phyloP scores from a whole-genome alignment of 2,113 vertebrate species.

The Chamaea fasciata region DNA sequence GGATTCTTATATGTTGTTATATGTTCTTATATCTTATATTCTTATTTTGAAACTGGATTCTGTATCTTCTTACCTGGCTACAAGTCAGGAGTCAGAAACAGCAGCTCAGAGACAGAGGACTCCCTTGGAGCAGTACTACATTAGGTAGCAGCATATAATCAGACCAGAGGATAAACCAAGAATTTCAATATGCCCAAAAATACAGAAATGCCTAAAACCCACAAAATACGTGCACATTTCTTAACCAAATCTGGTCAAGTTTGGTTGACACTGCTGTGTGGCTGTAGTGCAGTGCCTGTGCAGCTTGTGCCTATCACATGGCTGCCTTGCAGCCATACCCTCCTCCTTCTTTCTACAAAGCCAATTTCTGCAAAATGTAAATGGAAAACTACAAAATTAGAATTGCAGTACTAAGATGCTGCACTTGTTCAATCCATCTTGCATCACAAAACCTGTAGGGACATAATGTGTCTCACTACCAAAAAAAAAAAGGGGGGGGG shows the following conservation, averaged over 20 bases:
- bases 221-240: neutral
- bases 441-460: neutral
- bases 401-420: neutral
- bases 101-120: neutral
- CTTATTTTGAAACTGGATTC: neutral
- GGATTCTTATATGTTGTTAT: neutral
- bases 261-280: neutral
- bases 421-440: neutral
- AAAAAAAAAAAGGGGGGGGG: rapidly evolving
- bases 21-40: too few relatives aligned
- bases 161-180: neutral
- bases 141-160: neutral
- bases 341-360: neutral
- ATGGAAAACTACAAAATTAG: neutral
- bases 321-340: neutral
- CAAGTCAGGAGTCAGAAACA: neutral
- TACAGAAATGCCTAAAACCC: neutral
- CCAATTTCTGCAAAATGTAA: neutral
- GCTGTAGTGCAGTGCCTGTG: neutral
- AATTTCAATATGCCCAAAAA: neutral
- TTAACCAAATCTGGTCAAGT: neutral
- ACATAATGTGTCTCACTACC: neutral
- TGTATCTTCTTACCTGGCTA: neutral
- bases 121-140: neutral
- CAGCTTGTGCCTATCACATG: neutral